These are phyloP conservation scores for Musca domestica DNA, from an alignment of 1,140 invertebrate species.

Conservation along the genomic window DNA sequence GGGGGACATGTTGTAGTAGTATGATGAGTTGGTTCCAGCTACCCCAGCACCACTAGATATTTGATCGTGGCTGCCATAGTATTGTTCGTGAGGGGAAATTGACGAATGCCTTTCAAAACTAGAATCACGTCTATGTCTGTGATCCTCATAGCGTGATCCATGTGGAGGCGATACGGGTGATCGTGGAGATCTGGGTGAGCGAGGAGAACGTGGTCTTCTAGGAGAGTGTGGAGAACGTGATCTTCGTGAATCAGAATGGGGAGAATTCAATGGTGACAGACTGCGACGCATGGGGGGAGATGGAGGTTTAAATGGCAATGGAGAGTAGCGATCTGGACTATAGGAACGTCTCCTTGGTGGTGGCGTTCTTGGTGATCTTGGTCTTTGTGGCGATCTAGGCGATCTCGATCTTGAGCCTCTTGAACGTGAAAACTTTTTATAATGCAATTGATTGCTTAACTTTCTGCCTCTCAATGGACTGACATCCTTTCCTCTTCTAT, in stretches of 20 bases:
- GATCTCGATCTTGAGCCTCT: constrained; percentile 34
- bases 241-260: not conserved
- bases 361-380: constrained; percentile 28
- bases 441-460: not conserved
- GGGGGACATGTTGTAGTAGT: constrained; percentile 22
- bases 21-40: constrained; percentile 25
- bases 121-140: not conserved
- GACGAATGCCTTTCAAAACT: constrained; percentile 20
- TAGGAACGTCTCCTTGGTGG: constrained; percentile 32
- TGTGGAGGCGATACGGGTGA: constrained; percentile 11
- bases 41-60: constrained; percentile 15
- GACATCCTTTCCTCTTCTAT: constrained; percentile 11
- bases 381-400: constrained; percentile 26
- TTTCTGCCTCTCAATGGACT: constrained; percentile 10
- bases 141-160: not conserved
- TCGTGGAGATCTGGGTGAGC: constrained; percentile 21
- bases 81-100: constrained; percentile 16
- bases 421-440: constrained; percentile 10
- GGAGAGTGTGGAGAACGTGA: constrained; percentile 14
- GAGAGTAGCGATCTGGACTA: constrained; percentile 39
- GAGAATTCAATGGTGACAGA: constrained; percentile 26
- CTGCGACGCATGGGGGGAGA: constrained; percentile 50
- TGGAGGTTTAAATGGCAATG: constrained; percentile 46
- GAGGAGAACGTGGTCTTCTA: constrained; percentile 4
- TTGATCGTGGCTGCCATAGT: constrained; percentile 17